A percentile compares a stretch with the other conserved stretches of the same genome.
phyloP scores from a whole-genome alignment of 2,113 vertebrate genomes.

The Lycocorax pyrrhopterus region DNA sequence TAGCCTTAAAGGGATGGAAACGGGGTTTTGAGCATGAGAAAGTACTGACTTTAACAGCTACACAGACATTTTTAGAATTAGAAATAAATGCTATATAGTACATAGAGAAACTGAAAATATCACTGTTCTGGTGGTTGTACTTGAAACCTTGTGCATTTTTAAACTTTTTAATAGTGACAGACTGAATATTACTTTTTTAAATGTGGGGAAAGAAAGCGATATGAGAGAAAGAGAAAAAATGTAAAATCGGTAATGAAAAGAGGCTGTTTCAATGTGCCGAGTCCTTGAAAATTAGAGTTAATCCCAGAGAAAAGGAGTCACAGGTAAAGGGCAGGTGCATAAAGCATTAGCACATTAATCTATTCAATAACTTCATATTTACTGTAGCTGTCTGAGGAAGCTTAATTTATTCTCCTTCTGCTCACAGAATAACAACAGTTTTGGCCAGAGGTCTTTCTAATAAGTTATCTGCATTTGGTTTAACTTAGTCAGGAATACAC shows the following conservation, averaged over 20 bases:
- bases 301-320: neutral
- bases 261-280: neutral
- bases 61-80: neutral
- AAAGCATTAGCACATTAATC: neutral
- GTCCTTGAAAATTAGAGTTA: neutral
- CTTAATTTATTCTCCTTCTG: neutral
- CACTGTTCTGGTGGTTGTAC: neutral
- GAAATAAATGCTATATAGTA: neutral
- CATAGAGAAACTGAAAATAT: neutral
- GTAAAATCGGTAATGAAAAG: neutral
- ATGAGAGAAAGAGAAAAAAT: neutral
- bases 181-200: neutral
- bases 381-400: neutral
- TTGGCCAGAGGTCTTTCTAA: neutral
- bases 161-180: neutral
- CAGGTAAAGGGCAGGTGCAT: neutral
- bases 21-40: neutral
- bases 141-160: neutral
- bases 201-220: neutral
- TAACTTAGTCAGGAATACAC: neutral
- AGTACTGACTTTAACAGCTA: neutral
- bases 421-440: neutral
- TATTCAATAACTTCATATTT: constrained; percentile 13
- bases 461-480: neutral
- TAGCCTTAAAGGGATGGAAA: neutral